Base-by-base conservation (phyloP, 53 echinoderm and acorn worm species). In the Echinometra lucunter region DNA sequence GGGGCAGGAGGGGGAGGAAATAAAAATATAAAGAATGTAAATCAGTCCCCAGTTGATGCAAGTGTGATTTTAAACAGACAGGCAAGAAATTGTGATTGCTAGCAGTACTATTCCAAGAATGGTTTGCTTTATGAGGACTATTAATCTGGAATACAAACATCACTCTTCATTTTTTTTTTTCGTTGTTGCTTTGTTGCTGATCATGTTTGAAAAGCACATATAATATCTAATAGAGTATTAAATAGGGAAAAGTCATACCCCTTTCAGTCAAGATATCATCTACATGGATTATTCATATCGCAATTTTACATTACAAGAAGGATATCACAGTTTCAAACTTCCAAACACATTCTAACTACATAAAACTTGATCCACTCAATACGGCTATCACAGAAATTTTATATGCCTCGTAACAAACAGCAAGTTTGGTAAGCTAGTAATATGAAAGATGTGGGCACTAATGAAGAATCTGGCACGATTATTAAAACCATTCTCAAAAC, bases 11-110 rank as follows among this genome's bases (percentile, higher is more conserved):
- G 45, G 45, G 69, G 69, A 91, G 47, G 69, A 11, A 91, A 69
- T 11, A 90, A 91, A 91, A 67, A 91, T 45, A 57, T 53, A 55
- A 55, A 17, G 57, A 58, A 90, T n/a, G 63, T 90, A 60, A 90
- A 90, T 85, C 47, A 85, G n/a, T 85, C 78, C 85, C 47, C 85
- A 6, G 18, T n/a, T n/a, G n/a, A 42, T 85, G 85, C 45, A 85
- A 47, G 85, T 85, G 85, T 85, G 53, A 49, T 85, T 30, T 45
- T 42, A 19, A 21, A 47, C 44, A 49, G 85, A 47, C 35, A 83
- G 45, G 9, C 45, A 4, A 83, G 83, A 83, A 83, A 23, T 7
- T 47, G 11, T 85, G 85, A 85, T 72, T 63, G 1, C 4, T 72
- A 72, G 72, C 72, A 72, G 38, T 15, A 40, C 78, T 78, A 6